Percentiles rank a stretch among this genome's conserved stretches.
These are phyloP conservation scores for Triops cancriformis DNA, from an alignment of 1,140 invertebrate genomes.

Conservation along the genomic window DNA sequence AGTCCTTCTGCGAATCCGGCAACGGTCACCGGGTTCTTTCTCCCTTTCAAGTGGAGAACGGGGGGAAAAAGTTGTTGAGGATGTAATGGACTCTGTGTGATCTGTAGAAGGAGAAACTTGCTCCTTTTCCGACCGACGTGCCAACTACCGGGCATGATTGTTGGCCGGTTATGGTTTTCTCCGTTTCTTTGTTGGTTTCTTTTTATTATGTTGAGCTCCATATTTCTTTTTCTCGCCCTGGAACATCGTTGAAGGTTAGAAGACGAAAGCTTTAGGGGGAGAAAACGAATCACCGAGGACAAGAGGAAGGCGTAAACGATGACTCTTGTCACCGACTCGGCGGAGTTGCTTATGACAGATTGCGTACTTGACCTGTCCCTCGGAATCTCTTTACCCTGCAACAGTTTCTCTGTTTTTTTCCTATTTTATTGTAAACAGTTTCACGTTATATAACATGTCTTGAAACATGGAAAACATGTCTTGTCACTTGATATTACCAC, in stretches of 20 bases:
- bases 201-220: neutral
- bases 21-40: neutral
- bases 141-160: neutral
- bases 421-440: neutral
- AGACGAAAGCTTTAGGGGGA: neutral
- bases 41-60: neutral
- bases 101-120: neutral
- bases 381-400: neutral
- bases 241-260: neutral
- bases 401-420: neutral
- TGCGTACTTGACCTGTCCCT: neutral
- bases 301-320: neutral
- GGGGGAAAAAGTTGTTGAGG: neutral
- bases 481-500: too few species aligned
- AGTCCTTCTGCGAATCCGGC: neutral
- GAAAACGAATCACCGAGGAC: neutral
- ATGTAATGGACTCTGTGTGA: neutral
- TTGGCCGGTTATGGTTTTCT: neutral
- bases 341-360: slow-evolving; percentile 5
- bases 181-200: neutral
- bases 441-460: neutral
- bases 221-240: neutral
- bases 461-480: too few species aligned
- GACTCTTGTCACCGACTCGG: neutral
- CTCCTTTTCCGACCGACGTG: neutral